Evolutionary conservation across 1,140 invertebrate genomes (phyloP).

Genomic region (Cotesia vestalis): DNA sequence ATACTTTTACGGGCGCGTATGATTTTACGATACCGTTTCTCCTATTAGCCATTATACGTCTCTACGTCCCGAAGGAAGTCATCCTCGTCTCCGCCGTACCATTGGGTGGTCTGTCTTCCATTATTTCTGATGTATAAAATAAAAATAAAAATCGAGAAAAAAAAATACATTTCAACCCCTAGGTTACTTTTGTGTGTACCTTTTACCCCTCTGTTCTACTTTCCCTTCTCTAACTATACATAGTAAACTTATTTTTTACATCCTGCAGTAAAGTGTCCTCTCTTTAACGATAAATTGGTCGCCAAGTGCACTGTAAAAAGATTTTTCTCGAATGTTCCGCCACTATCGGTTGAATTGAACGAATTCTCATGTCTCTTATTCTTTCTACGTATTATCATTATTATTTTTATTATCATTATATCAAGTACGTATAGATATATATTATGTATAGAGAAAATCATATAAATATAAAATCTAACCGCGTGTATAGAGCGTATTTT

Average conservation of each 20-base stretch:
- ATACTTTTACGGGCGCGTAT: constrained; percentile 44
- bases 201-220: background rate
- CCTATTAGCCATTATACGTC: constrained; percentile 46
- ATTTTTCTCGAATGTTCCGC: constrained; percentile 19
- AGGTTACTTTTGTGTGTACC: background rate
- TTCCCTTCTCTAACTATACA: background rate
- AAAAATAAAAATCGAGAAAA: too few relatives aligned
- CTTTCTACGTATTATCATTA: background rate
- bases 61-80: constrained; percentile 18
- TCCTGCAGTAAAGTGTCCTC: constrained; percentile 16
- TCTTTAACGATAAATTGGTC: constrained; percentile 20
- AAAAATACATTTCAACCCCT: too few relatives aligned
- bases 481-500: background rate
- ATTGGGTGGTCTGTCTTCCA: background rate
- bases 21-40: constrained; percentile 43
- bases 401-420: constrained; percentile 12
- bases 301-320: constrained; percentile 17
- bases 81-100: background rate
- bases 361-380: background rate
- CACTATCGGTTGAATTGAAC: background rate
- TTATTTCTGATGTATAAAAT: constrained; percentile 22
- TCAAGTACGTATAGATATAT: background rate
- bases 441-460: background rate
- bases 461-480: constrained; percentile 24
- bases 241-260: background rate